phyloP scores from a whole-genome alignment of 2,888 invertebrate species.

The Chloromyia formosa region DNA sequence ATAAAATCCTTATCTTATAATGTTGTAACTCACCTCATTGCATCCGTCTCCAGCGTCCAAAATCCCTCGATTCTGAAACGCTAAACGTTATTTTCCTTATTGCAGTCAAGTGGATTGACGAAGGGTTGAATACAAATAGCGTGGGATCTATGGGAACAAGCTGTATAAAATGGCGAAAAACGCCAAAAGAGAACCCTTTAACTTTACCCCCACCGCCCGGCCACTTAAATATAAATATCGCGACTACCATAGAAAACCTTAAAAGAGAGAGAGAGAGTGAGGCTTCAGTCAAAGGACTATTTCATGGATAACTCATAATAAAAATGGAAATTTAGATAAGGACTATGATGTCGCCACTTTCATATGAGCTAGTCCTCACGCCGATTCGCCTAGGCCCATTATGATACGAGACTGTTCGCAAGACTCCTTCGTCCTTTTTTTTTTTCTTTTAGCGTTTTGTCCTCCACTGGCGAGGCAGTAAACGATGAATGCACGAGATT shows the following conservation, averaged over 20 bases:
- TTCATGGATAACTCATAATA: slow-evolving; percentile 43
- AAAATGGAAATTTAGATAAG: slow-evolving; percentile 47
- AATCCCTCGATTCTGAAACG: too few relatives aligned
- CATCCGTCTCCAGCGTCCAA: background rate
- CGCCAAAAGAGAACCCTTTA: background rate
- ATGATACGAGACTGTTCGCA: background rate
- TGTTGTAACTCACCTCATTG: slow-evolving; percentile 12
- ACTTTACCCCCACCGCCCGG: background rate
- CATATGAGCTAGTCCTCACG: background rate
- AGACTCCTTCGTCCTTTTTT: background rate
- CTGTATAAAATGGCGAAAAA: background rate
- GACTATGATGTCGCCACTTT: slow-evolving; percentile 33
- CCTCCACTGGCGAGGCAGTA: background rate
- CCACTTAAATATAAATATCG: background rate
- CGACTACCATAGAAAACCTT: background rate
- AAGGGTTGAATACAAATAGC: background rate
- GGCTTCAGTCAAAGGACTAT: slow-evolving; percentile 32
- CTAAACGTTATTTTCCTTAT: too few relatives aligned
- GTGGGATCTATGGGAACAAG: background rate
- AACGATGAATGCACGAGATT: slow-evolving; percentile 30
- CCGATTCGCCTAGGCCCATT: background rate
- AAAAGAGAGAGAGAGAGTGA: background rate
- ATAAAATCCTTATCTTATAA: slow-evolving; percentile 34
- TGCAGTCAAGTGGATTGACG: background rate
- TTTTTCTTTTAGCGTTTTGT: background rate